Percentiles rank a stretch among this genome's conserved stretches.
Conservation (phyloP, 2,888 invertebrate genomes). For the Drosophila sordidula region DNA sequence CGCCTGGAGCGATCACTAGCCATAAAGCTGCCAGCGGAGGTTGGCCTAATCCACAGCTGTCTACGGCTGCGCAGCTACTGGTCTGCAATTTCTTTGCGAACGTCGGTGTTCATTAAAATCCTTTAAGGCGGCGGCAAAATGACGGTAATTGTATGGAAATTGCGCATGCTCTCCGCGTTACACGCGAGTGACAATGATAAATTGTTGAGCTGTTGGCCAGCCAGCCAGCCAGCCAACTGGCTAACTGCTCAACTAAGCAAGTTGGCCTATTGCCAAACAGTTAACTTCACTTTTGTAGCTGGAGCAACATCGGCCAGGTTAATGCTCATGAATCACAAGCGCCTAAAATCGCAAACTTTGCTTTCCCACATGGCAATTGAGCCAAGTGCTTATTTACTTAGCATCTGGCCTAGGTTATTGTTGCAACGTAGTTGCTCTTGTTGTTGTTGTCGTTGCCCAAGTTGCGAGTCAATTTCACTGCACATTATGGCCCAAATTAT, state of each 20-base stretch:
- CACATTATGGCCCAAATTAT: slow-evolving; percentile 74
- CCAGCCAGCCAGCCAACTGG: not conserved
- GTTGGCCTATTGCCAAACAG: slow-evolving; percentile 18
- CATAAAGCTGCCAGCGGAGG: slow-evolving; percentile 28
- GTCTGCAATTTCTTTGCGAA: slow-evolving; percentile 20
- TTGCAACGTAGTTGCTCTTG: slow-evolving; percentile 7
- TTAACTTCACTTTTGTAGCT: slow-evolving; percentile 5
- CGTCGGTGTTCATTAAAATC: slow-evolving; percentile 46
- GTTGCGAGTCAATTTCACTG: slow-evolving; percentile 66
- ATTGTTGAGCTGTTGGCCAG: slow-evolving; percentile 27
- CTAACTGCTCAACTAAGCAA: slow-evolving; percentile 5
- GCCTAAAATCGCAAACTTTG: slow-evolving; percentile 20
- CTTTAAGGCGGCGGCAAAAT: slow-evolving; percentile 53
- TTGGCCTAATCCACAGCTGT: slow-evolving; percentile 11
- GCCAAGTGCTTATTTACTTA: slow-evolving; percentile 11
- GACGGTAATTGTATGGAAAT: slow-evolving; percentile 55
- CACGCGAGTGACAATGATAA: slow-evolving; percentile 52
- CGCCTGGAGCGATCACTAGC: slow-evolving; percentile 38
- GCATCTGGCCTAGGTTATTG: not conserved
- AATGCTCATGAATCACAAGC: slow-evolving; percentile 7
- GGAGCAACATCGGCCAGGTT: not conserved
- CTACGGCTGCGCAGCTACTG: slow-evolving; percentile 6
- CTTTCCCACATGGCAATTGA: slow-evolving; percentile 46
- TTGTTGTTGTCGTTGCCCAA: slow-evolving; percentile 13
- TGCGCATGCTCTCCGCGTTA: slow-evolving; percentile 44